A percentile compares a stretch with the other conserved stretches of the same genome.
Conservation (phyloP, 2,797 vertebrate species). For the Podarcis lilfordi region DNA sequence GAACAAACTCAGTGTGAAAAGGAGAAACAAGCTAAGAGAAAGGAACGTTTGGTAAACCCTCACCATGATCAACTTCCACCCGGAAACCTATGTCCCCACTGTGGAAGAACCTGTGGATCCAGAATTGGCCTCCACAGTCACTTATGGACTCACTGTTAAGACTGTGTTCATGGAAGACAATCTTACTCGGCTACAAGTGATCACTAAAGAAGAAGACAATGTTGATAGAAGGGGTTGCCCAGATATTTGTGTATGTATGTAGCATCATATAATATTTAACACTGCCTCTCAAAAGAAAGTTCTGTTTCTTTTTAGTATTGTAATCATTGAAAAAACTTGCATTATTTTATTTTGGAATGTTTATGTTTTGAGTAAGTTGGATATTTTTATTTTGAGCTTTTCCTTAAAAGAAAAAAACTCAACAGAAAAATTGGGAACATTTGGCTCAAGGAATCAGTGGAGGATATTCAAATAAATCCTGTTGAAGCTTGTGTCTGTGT, state of each 20-base stretch:
- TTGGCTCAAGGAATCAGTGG: constrained; percentile 3
- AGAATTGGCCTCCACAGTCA: too few species aligned
- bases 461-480: not conserved
- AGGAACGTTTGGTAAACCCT: too few species aligned
- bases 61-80: too few species aligned
- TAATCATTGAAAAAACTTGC: constrained; percentile 14
- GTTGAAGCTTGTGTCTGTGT: not conserved
- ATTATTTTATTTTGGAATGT: constrained; percentile 7
- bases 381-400: constrained; percentile 1
- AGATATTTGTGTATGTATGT: not conserved
- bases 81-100: too few species aligned
- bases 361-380: not conserved
- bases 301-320: constrained; percentile 13
- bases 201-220: too few species aligned
- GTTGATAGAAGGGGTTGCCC: too few species aligned
- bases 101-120: too few species aligned
- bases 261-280: not conserved
- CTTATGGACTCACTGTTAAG: too few species aligned
- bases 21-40: too few species aligned
- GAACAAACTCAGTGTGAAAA: too few species aligned
- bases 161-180: too few species aligned
- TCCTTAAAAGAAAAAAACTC: not conserved
- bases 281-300: not conserved
- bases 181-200: too few species aligned
- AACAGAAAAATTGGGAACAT: not conserved